A percentile compares a stretch with the other conserved stretches of the same genome.
These are phyloP conservation scores for Axis porcinus DNA, from an alignment of 2,113 vertebrate species.

Conservation along the genomic window DNA sequence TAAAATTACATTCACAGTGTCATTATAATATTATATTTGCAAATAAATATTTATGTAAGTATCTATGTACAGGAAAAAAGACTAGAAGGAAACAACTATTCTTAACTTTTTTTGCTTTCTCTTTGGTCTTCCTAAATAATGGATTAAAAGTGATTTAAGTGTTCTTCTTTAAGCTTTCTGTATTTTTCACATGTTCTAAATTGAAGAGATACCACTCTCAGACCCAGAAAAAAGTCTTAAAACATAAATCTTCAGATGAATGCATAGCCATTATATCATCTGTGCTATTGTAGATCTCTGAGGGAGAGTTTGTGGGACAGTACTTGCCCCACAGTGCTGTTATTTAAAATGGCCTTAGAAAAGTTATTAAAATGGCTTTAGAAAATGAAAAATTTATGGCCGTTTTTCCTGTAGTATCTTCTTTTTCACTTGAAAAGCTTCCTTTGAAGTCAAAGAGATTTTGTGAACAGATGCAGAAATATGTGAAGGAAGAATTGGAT, in stretches of 20 bases:
- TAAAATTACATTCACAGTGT: background rate
- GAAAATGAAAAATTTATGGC: constrained; percentile 71
- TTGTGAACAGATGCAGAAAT: constrained; percentile 75
- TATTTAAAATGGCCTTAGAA: constrained; percentile 68
- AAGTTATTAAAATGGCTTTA: constrained; percentile 68
- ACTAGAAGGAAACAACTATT: background rate
- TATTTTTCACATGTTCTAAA: constrained; percentile 39
- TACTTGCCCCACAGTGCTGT: constrained; percentile 38
- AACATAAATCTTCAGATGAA: constrained; percentile 47
- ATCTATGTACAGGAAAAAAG: background rate
- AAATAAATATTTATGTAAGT: background rate
- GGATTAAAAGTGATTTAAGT: constrained; percentile 41
- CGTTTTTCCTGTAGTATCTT: constrained; percentile 68
- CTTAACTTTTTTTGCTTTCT: constrained; percentile 31
- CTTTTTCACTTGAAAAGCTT: constrained; percentile 67
- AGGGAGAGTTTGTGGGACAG: background rate
- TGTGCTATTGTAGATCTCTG: constrained; percentile 48
- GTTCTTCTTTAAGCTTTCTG: constrained; percentile 28
- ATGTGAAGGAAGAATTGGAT: constrained; percentile 71
- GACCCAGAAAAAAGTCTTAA: constrained; percentile 32
- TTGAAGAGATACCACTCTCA: constrained; percentile 49
- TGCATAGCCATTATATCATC: constrained; percentile 24
- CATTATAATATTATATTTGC: background rate
- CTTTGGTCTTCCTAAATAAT: constrained; percentile 13
- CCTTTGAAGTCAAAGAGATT: constrained; percentile 73